These are phyloP conservation scores for Erethizon dorsatum DNA, from an alignment of 2,797 vertebrate species.

Conservation along the genomic window DNA sequence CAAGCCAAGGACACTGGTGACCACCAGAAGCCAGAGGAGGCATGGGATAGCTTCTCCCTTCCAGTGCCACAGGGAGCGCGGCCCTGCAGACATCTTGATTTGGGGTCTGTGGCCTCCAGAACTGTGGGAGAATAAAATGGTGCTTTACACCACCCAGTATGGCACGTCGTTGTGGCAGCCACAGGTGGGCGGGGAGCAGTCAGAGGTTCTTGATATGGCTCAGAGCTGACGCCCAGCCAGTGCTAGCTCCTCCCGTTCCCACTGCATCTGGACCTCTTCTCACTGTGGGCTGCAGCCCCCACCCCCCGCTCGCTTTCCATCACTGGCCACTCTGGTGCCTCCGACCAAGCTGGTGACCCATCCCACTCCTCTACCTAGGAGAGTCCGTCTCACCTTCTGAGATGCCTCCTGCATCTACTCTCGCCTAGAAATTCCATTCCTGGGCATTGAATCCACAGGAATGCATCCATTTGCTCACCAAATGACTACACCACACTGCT, in stretches of 20 bases:
- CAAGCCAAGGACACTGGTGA: background rate
- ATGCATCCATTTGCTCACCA: background rate
- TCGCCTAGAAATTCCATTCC: background rate
- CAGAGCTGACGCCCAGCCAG: background rate
- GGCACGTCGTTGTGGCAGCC: background rate
- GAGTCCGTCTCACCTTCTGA: background rate
- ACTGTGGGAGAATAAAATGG: background rate
- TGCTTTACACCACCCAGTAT: background rate
- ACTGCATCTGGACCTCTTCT: background rate
- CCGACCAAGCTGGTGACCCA: background rate
- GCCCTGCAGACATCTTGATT: background rate
- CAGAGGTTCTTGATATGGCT: background rate
- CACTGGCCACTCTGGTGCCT: background rate
- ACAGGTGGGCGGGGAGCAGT: too few relatives aligned
- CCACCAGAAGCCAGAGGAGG: background rate
- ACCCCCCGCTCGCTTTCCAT: background rate
- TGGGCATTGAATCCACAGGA: background rate
- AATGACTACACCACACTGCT: fast-evolving
- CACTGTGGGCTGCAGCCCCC: background rate
- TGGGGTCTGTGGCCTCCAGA: background rate
- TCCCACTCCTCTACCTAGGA: background rate
- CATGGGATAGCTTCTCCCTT: fast-evolving
- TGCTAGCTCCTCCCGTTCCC: background rate
- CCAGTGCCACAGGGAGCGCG: fast-evolving
- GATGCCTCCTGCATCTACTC: background rate